phyloP scores from a whole-genome alignment of 2,113 vertebrate species.

The Meriones unguiculatus region DNA sequence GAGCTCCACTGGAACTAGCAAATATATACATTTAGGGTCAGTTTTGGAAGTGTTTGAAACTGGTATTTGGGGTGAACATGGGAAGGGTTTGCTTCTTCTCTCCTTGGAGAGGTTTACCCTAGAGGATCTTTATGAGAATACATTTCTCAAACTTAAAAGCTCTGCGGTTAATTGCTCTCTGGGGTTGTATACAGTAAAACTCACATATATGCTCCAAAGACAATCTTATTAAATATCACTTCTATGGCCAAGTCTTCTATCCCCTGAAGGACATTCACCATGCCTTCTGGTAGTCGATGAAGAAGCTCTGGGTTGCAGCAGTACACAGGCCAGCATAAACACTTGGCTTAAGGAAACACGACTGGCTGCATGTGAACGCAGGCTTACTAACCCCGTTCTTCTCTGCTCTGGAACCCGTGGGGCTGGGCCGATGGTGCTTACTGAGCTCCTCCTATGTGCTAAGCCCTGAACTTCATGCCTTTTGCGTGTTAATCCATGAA shows the following conservation, averaged over 20 bases:
- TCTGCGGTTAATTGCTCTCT: slow-evolving; percentile 78
- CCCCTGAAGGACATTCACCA: not conserved
- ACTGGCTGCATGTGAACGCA: not conserved
- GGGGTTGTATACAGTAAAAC: slow-evolving; percentile 44
- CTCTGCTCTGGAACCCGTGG: not conserved
- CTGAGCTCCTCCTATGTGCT: not conserved
- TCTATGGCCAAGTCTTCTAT: not conserved
- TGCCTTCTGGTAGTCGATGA: not conserved
- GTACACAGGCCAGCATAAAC: not conserved
- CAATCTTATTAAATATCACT: slow-evolving; percentile 39
- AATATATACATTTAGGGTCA: not conserved
- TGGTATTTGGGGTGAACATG: not conserved
- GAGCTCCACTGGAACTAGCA: not conserved
- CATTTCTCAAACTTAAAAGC: not conserved
- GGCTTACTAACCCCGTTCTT: not conserved
- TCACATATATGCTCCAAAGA: slow-evolving; percentile 15
- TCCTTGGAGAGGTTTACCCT: slow-evolving; percentile 63
- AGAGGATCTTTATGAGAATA: slow-evolving; percentile 2
- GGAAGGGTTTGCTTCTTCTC: not conserved
- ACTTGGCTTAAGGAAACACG: not conserved
- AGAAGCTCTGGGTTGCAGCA: not conserved
- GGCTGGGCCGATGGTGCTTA: not conserved
- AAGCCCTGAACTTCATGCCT: not conserved
- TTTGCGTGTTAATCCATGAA: not conserved
- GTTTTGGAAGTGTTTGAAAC: slow-evolving; percentile 8